phyloP scores from a whole-genome alignment of 1,140 invertebrate species.

The Zaprionus tsacasi region DNA sequence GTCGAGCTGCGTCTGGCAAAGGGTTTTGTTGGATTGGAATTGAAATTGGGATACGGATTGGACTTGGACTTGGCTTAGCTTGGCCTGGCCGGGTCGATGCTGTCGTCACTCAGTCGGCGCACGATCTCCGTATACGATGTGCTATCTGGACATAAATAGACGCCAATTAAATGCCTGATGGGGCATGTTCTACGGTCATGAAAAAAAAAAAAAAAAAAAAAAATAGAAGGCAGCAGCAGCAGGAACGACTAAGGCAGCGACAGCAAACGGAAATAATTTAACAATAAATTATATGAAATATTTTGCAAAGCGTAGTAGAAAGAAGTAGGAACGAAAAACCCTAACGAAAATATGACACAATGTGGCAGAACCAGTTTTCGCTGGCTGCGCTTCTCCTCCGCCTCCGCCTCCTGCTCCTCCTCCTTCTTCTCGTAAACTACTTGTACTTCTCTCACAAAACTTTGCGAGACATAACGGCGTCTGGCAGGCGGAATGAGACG shows the following conservation, averaged over 20 bases:
- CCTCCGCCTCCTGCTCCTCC: background rate
- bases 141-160: slow-evolving; percentile 81
- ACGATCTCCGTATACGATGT: slow-evolving; percentile 68
- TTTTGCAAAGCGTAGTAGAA: slow-evolving; percentile 26
- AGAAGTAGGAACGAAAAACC: slow-evolving; percentile 7
- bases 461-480: slow-evolving; percentile 75
- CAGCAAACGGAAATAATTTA: slow-evolving; percentile 73
- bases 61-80: background rate
- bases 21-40: background rate
- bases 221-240: slow-evolving; percentile 26
- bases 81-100: slow-evolving; percentile 10
- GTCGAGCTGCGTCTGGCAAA: background rate
- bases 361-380: slow-evolving; percentile 49
- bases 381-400: background rate
- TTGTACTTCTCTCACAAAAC: slow-evolving; percentile 37
- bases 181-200: slow-evolving; percentile 42
- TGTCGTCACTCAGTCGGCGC: slow-evolving; percentile 69
- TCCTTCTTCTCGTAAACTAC: background rate
- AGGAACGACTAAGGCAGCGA: background rate
- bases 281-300: slow-evolving; percentile 77
- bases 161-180: slow-evolving; percentile 79
- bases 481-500: slow-evolving; percentile 49
- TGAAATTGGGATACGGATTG: background rate
- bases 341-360: slow-evolving; percentile 54
- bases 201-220: slow-evolving; percentile 4